Base-by-base conservation (phyloP, 2,888 invertebrate species). In the Mesorhabditis belari region DNA sequence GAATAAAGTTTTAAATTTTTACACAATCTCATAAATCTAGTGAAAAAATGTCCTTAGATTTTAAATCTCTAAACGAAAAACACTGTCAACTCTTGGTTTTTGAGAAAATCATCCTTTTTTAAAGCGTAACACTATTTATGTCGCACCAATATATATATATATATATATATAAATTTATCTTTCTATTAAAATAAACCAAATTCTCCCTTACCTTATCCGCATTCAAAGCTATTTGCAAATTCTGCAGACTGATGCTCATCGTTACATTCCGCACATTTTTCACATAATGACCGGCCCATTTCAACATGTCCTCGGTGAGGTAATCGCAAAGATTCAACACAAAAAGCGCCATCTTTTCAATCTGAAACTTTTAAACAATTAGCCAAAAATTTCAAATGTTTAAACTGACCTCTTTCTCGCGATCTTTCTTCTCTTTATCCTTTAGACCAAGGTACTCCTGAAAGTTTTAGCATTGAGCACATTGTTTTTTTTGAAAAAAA, bases 161-260 rank as follows among this genome's bases (percentile, higher is more conserved):
- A n/a, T n/a, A n/a, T n/a, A n/a, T n/a, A n/a, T n/a, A n/a, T n/a
- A n/a, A n/a, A n/a, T n/a, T n/a, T n/a, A n/a, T n/a, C n/a, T n/a
- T n/a, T n/a, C n/a, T n/a, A n/a, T n/a, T n/a, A n/a, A n/a, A n/a
- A n/a, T n/a, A n/a, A n/a, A n/a, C n/a, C n/a, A n/a, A n/a, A n/a
- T n/a, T n/a, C n/a, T 5, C 25, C 12, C 58, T 55, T 83, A 92
- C 93, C 88, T 92, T 92, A 82, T 96, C 96, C 59, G 94, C 95
- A 82, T 91, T 92, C 90, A 96, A 92, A 57, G 95, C 94, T 60
- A 95, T 93, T 85, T 90, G 90, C 80, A 98, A 91, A 82, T 96
- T 96, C 81, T 92, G 89, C 69, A 89, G 89, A 0, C 92, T 90
- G 80, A 96, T 91, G 83, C 90, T 90, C 50, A 87, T 87, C 84